A percentile compares a stretch with the other conserved stretches of the same genome.
Evolutionary conservation across 37 sponge, comb jelly and placozoan genomes (phyloP).

Genomic region (Bolinopsis microptera): DNA sequence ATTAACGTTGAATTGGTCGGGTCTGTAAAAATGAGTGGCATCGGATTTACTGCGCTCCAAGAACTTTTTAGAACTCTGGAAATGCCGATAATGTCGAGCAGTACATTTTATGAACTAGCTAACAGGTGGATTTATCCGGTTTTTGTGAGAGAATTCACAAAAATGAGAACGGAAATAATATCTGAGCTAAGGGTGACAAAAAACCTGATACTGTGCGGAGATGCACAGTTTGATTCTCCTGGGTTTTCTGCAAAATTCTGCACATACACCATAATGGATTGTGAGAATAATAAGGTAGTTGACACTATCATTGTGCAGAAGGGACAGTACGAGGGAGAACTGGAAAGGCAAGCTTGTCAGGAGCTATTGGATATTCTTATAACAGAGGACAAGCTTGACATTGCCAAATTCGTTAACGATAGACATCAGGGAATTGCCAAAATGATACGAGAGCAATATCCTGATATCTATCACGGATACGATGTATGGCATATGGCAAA

Average conservation of each 20-base stretch:
- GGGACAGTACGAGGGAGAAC: background rate
- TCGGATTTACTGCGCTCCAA: background rate
- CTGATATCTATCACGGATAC: background rate
- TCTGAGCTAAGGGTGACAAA: background rate
- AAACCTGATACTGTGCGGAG: background rate
- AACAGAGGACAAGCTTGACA: background rate
- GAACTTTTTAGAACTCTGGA: background rate
- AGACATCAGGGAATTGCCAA: background rate
- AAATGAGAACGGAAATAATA: background rate
- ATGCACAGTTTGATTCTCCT: constrained; percentile 19
- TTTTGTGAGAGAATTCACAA: background rate
- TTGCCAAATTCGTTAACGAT: background rate
- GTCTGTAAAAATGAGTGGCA: background rate
- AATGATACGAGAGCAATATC: background rate
- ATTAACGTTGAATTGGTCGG: background rate
- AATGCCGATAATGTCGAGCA: background rate
- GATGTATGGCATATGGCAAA: background rate
- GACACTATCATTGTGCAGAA: background rate
- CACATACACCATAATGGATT: background rate
- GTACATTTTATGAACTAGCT: background rate
- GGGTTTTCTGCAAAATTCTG: background rate
- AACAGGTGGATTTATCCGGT: background rate
- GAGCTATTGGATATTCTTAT: background rate
- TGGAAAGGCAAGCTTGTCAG: background rate
- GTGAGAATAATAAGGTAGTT: background rate